Evolutionary conservation across 2,113 vertebrate genomes (phyloP).

Genomic region (Morphnarchus princeps): DNA sequence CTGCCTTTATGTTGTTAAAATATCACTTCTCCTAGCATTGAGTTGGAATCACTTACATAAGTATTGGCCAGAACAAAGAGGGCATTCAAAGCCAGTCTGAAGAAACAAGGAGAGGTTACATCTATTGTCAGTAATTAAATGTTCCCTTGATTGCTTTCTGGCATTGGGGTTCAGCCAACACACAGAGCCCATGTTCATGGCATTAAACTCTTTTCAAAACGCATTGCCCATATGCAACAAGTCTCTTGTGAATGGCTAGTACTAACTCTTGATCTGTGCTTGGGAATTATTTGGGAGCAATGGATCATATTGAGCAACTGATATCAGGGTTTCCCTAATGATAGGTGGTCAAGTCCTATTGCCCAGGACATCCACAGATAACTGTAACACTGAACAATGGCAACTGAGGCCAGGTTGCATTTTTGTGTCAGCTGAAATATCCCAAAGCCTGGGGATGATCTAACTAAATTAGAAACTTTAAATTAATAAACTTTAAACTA

Average conservation of each 20-base stretch:
- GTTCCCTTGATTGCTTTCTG: background rate
- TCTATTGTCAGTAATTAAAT: background rate
- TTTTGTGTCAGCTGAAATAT: background rate
- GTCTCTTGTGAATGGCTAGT: background rate
- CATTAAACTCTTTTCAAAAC: background rate
- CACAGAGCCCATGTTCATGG: background rate
- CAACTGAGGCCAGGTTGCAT: background rate
- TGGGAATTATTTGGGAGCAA: background rate
- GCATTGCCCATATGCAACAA: background rate
- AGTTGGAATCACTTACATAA: background rate
- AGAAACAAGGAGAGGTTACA: background rate
- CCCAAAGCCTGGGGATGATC: background rate
- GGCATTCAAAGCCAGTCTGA: background rate
- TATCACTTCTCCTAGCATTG: background rate
- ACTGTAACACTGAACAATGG: background rate
- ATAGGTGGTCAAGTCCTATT: fast-evolving
- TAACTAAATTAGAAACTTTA: background rate
- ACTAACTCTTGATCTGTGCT: background rate
- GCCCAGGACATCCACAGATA: background rate
- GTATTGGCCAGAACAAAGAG: background rate
- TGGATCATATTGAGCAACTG: background rate
- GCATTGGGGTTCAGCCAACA: background rate
- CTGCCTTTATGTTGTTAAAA: background rate
- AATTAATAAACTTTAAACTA: background rate
- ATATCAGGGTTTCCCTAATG: background rate